Conservation (phyloP, 2,888 invertebrate species). For the Hylaea fasciaria region DNA sequence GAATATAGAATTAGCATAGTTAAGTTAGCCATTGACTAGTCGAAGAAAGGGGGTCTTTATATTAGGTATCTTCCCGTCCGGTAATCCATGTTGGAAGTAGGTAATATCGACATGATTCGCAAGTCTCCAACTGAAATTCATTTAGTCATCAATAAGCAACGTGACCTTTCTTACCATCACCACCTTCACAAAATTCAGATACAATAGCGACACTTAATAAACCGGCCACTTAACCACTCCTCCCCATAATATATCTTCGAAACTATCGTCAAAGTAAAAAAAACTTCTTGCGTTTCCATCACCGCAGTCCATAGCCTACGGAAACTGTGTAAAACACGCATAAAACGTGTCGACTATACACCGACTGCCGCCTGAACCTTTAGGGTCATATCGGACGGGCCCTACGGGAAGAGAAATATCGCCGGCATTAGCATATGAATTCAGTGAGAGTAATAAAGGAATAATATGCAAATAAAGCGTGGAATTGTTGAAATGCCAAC, state of each 20-base stretch:
- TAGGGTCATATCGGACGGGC: constrained; percentile 59
- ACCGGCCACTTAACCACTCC: constrained; percentile 9
- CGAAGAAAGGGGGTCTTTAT: too few species aligned
- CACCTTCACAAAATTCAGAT: not conserved
- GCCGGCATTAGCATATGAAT: constrained; percentile 76
- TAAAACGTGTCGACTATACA: constrained; percentile 38
- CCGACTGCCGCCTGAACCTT: constrained; percentile 39
- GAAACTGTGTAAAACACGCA: constrained; percentile 34
- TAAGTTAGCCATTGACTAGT: too few species aligned
- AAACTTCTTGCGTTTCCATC: constrained; percentile 32
- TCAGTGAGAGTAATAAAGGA: constrained; percentile 74
- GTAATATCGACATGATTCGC: too few species aligned
- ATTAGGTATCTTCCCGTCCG: not conserved
- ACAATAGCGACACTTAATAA: constrained; percentile 7
- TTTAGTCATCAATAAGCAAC: too few species aligned
- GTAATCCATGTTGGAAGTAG: too few species aligned
- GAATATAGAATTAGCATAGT: too few species aligned
- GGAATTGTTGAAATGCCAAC: constrained; percentile 56
- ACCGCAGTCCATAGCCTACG: constrained; percentile 21
- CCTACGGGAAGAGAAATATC: constrained; percentile 66
- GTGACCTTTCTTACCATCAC: not conserved
- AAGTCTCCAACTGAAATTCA: too few species aligned
- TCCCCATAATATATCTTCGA: constrained; percentile 11
- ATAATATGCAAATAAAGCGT: constrained; percentile 76
- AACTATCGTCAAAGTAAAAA: constrained; percentile 26